Evolutionary conservation across 2,888 invertebrate species (phyloP).

Genomic region (Lycophotia porphyrea): DNA sequence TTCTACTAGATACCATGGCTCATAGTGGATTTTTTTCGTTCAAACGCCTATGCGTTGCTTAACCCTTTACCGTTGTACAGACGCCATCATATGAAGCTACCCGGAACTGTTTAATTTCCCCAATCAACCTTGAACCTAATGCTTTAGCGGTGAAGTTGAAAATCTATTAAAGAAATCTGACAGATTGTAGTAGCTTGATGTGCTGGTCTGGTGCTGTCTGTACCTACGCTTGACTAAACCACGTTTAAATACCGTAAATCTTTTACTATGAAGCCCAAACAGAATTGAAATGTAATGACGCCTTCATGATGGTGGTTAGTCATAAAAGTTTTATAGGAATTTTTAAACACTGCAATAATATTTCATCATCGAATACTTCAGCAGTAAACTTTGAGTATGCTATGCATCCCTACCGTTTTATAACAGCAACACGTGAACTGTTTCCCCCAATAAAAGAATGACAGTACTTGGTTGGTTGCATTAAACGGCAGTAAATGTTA

Average conservation of each 20-base stretch:
- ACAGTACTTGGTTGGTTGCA: conserved; percentile 65
- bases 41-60: conserved; percentile 61
- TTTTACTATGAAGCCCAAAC: conserved; percentile 16
- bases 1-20: conserved; percentile 79
- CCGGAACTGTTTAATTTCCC: too few species aligned
- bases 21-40: conserved; percentile 84
- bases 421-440: conserved; percentile 62
- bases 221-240: conserved; percentile 32
- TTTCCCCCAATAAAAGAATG: conserved; percentile 63
- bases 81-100: too few species aligned
- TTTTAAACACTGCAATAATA: conserved; percentile 46
- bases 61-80: conserved; percentile 66
- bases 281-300: conserved; percentile 26
- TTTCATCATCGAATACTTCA: conserved; percentile 37
- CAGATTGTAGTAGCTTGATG: too few species aligned
- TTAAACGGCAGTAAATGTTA: conserved; percentile 67
- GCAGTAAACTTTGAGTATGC: conserved; percentile 59
- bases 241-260: conserved; percentile 22
- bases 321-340: conserved; percentile 31
- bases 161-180: too few species aligned
- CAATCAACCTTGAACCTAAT: too few species aligned
- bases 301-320: conserved; percentile 5
- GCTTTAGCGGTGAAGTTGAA: too few species aligned
- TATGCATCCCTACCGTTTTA: conserved; percentile 60
- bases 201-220: too few species aligned